phyloP scores from a whole-genome alignment of 2,113 vertebrate species.

The Crocuta crocuta region DNA sequence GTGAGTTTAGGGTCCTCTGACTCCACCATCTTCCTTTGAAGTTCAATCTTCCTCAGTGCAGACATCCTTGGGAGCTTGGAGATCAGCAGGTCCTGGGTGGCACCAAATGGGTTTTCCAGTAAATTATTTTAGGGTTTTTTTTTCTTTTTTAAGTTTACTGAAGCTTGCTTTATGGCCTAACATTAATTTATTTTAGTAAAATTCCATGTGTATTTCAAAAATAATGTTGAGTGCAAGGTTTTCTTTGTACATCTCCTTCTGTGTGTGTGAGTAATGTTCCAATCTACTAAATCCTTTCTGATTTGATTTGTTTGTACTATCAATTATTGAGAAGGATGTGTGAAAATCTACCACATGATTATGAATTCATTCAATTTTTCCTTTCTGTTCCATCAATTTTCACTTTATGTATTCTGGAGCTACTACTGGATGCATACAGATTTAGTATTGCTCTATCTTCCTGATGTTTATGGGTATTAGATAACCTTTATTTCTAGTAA shows the following conservation, averaged over 20 bases:
- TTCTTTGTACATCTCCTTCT: neutral
- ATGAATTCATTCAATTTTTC: neutral
- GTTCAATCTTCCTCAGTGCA: neutral
- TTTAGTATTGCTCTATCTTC: neutral
- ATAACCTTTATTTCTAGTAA: constrained; percentile 9
- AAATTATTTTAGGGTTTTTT: neutral
- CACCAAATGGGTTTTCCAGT: neutral
- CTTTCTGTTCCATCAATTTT: neutral
- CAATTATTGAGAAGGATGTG: neutral
- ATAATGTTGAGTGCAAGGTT: neutral
- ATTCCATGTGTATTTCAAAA: neutral
- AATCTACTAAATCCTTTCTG: neutral
- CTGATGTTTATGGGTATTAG: neutral
- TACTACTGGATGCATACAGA: neutral
- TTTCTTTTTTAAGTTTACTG: neutral
- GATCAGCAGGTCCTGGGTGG: neutral
- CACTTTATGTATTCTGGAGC: neutral
- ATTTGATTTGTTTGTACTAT: neutral
- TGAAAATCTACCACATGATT: neutral
- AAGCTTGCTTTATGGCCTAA: neutral
- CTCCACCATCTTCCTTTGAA: neutral
- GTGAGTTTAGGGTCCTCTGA: neutral
- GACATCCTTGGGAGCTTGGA: neutral
- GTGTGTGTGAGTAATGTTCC: neutral
- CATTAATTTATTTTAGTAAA: neutral